Evolutionary conservation across 2,888 invertebrate species (phyloP).

Genomic region (Sinentomon sp.): DNA sequence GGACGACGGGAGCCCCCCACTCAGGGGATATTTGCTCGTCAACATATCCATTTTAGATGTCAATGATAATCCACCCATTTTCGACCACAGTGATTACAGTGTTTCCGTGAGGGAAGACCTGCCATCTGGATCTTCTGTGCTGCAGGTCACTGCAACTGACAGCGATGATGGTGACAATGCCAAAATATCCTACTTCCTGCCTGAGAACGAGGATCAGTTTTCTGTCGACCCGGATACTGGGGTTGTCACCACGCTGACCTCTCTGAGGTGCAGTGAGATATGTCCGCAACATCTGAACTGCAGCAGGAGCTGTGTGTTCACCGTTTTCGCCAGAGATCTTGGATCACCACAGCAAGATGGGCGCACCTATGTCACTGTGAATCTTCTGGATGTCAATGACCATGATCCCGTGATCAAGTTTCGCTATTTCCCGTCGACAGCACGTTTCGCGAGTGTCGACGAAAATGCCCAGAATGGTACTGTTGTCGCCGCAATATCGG

Average conservation of each 20-base stretch:
- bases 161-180: slow-evolving; percentile 78
- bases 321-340: slow-evolving; percentile 74
- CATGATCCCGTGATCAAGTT: slow-evolving; percentile 76
- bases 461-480: slow-evolving; percentile 75
- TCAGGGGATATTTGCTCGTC: slow-evolving; percentile 57
- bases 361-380: slow-evolving; percentile 73
- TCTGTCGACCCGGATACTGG: slow-evolving; percentile 77
- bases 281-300: slow-evolving; percentile 31
- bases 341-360: slow-evolving; percentile 75
- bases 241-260: slow-evolving; percentile 48
- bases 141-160: slow-evolving; percentile 79
- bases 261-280: slow-evolving; percentile 54
- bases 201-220: slow-evolving; percentile 61
- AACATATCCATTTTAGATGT: slow-evolving; percentile 74
- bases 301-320: slow-evolving; percentile 79
- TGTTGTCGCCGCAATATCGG: slow-evolving; percentile 74
- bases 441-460: slow-evolving; percentile 68
- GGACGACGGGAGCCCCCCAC: slow-evolving; percentile 55
- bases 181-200: slow-evolving; percentile 66
- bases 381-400: slow-evolving; percentile 72
- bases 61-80: slow-evolving; percentile 80
- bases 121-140: slow-evolving; percentile 58
- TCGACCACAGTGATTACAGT: slow-evolving; percentile 80
- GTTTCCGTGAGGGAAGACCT: slow-evolving; percentile 79
- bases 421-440: slow-evolving; percentile 50